These are phyloP conservation scores for Siderastrea radians DNA, from an alignment of 92 coral and sea anemone species.

Conservation along the genomic window DNA sequence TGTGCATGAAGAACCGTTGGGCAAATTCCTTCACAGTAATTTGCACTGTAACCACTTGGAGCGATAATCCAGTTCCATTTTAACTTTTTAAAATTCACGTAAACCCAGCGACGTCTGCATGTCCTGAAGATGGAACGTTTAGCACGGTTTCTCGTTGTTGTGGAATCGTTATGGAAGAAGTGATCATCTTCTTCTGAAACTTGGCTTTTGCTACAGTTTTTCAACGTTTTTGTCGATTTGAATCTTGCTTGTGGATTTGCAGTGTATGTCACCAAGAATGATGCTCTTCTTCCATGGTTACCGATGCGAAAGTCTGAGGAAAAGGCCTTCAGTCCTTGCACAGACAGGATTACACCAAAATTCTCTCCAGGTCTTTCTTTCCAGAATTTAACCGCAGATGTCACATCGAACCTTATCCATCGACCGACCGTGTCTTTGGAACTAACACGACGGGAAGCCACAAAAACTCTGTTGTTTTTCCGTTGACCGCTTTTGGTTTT, in stretches of 20 bases:
- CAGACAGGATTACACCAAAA: constrained; percentile 31
- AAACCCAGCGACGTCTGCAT: constrained; percentile 45
- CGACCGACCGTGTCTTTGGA: constrained; percentile 24
- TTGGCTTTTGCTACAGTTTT: background rate
- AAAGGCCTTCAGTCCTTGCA: constrained; percentile 25
- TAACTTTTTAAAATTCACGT: constrained; percentile 45
- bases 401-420: constrained; percentile 40
- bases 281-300: constrained; percentile 30
- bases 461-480: background rate
- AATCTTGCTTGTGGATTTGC: background rate
- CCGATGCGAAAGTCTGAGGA: constrained; percentile 39
- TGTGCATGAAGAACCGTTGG: constrained; percentile 39
- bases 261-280: constrained; percentile 49
- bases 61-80: constrained; percentile 70
- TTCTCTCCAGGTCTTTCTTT: constrained; percentile 29
- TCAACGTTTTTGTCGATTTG: background rate
- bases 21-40: constrained; percentile 60
- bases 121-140: constrained; percentile 15
- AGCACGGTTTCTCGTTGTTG: constrained; percentile 4
- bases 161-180: constrained; percentile 9
- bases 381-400: constrained; percentile 42
- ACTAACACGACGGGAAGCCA: constrained; percentile 31
- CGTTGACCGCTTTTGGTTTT: background rate
- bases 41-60: constrained; percentile 68
- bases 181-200: constrained; percentile 14